Evolutionary conservation across 2,797 vertebrate species (phyloP).

Genomic region (Selene dorsalis): DNA sequence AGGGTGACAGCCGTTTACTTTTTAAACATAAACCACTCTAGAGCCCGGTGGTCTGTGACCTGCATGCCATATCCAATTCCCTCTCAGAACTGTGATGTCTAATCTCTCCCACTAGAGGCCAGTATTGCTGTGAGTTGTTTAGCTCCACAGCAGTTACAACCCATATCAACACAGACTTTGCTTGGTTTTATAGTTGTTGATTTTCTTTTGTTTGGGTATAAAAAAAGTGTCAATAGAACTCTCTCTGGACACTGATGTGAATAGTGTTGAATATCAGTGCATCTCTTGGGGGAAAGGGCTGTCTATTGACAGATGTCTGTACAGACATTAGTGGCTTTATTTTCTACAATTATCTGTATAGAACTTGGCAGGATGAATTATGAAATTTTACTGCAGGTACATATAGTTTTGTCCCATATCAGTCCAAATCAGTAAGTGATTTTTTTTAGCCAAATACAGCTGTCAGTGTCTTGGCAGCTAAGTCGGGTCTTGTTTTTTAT

Average conservation of each 20-base stretch:
- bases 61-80: slow-evolving; percentile 25
- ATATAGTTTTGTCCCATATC: not conserved
- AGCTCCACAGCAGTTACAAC: slow-evolving; percentile 1
- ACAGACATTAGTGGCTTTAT: slow-evolving; percentile 47
- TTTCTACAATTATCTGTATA: slow-evolving; percentile 27
- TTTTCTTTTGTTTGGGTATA: slow-evolving; percentile 9
- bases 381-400: not conserved
- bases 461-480: not conserved
- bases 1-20: slow-evolving; percentile 54
- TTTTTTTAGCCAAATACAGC: not conserved
- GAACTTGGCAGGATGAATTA: slow-evolving; percentile 9
- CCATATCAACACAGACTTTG: slow-evolving; percentile 18
- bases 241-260: not conserved
- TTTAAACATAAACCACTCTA: slow-evolving; percentile 39
- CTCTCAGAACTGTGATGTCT: slow-evolving; percentile 54
- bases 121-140: slow-evolving; percentile 49
- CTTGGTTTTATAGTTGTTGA: slow-evolving; percentile 24
- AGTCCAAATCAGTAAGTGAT: slow-evolving; percentile 16
- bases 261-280: slow-evolving; percentile 26
- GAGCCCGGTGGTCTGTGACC: slow-evolving; percentile 20
- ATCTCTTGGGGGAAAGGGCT: slow-evolving; percentile 23
- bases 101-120: slow-evolving; percentile 63
- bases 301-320: slow-evolving; percentile 33
- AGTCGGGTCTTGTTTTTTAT: not conserved
- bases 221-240: slow-evolving; percentile 10